Base-by-base conservation (phyloP, 2,888 invertebrate species). In the Tenthredo distinguenda region DNA sequence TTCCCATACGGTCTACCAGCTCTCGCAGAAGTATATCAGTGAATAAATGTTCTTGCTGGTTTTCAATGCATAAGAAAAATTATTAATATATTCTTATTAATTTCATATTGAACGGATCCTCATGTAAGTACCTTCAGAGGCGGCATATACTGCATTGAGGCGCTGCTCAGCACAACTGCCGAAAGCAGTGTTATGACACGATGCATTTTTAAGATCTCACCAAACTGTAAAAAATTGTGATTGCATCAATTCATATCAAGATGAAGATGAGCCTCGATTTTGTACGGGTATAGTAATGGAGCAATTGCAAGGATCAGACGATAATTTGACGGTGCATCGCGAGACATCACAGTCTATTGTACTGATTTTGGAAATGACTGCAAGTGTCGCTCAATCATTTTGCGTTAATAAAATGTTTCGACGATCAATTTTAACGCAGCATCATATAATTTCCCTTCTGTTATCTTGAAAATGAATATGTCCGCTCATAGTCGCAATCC, bases 1-100 rank as follows among this genome's bases (percentile, higher is more conserved):
- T 96, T 85, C 96, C 96, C 96, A 97, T 96, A 86, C 96, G 96
- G 91, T 96, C 97, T 81, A 97, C 96, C 47, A 97, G 94, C 91
- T 97, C 97, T 87, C 96, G 96, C 86, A 98, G 94, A 87, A 97
- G 94, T 86, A 96, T 95, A 91, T 97, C 96, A 82, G 96, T 96
- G 89, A 97, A 94, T 87, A 96, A 95, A 90, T 95, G 95, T 88
- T 96, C 96, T 94, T 96, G 89, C 88, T 90, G 72, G 65, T 81
- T 81, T 62, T 40, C 40, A 31, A 15, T n/a, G 31, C 34, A 1
- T 3, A 18, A 81, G 10, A 4, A 21, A 47, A 77, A 37, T n/a
- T 71, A n/a, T 2, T 21, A 2, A 62, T 26, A 26, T 26, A 10
- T 62, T 21, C 10, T 0, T 62, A 62, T 21, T 62, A 7, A 58